Conservation (phyloP, 2,797 vertebrate genomes). For the Onychomys leucogaster region DNA sequence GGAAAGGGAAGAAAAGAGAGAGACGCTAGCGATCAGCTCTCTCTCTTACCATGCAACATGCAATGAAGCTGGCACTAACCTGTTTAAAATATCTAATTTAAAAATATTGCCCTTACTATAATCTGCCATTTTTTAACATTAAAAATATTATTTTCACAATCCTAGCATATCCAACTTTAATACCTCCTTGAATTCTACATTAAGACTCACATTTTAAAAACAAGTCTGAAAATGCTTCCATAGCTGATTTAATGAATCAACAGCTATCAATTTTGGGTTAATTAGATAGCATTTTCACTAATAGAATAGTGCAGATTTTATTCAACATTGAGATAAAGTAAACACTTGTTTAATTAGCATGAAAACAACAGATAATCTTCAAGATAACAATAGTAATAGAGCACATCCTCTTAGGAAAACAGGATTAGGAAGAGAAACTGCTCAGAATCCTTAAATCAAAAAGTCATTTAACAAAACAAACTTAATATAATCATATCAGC, state of each 20-base stretch:
- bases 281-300: constrained; percentile 76
- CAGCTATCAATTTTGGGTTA: constrained; percentile 79
- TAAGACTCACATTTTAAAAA: constrained; percentile 68
- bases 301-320: constrained; percentile 78
- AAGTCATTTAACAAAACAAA: constrained; percentile 91
- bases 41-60: constrained; percentile 95
- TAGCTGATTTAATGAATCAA: constrained; percentile 80
- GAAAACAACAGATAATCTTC: constrained; percentile 89
- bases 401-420: constrained; percentile 86
- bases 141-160: constrained; percentile 79
- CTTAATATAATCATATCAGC: constrained; percentile 88
- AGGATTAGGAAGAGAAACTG: constrained; percentile 87
- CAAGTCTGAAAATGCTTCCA: constrained; percentile 73
- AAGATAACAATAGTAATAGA: constrained; percentile 88
- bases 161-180: constrained; percentile 76
- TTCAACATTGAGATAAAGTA: constrained; percentile 83
- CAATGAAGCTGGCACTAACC: constrained; percentile 90
- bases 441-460: constrained; percentile 88
- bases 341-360: constrained; percentile 87
- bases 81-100: constrained; percentile 85
- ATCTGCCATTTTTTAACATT: constrained; percentile 85
- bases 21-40: constrained; percentile 96
- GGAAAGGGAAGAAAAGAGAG: constrained; percentile 92
- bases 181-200: constrained; percentile 75
- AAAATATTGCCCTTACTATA: constrained; percentile 80